Conservation (phyloP, 2,797 vertebrate genomes). For the Furcifer pardalis region DNA sequence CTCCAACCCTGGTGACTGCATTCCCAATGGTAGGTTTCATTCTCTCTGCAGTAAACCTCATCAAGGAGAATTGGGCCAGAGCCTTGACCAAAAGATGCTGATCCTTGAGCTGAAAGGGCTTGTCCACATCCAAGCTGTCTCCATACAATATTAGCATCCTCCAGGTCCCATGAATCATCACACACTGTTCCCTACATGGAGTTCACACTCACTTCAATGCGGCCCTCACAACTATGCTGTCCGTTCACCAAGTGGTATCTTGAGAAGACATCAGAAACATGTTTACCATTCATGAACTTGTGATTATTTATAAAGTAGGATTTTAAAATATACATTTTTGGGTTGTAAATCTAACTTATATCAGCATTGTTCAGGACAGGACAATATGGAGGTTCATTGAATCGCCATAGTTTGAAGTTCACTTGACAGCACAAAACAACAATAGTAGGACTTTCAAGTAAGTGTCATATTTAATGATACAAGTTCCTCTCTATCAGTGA, state of each 20-base stretch:
- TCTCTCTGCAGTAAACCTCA: constrained; percentile 11
- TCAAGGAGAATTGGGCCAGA: constrained; percentile 48
- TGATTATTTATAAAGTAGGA: too few species aligned
- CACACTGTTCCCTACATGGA: constrained; percentile 55
- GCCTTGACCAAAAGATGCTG: constrained; percentile 37
- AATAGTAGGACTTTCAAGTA: too few species aligned
- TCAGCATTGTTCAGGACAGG: too few species aligned
- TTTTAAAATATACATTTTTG: too few species aligned
- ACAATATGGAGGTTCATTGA: too few species aligned
- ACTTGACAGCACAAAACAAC: too few species aligned
- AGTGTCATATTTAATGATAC: too few species aligned
- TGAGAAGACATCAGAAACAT: not conserved
- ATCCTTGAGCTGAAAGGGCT: not conserved
- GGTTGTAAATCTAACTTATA: too few species aligned
- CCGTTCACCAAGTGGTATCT: not conserved
- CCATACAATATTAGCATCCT: constrained; percentile 43
- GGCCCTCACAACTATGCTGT: not conserved
- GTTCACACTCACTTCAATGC: constrained; percentile 6
- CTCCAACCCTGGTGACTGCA: constrained; percentile 10
- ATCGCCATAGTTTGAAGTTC: too few species aligned
- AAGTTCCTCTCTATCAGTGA: too few species aligned
- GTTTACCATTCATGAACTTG: not conserved
- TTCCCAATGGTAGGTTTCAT: constrained; percentile 15
- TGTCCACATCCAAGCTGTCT: constrained; percentile 49
- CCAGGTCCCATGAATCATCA: constrained; percentile 36